Percentiles rank a stretch among this genome's conserved stretches.
Conservation (phyloP, 2,888 invertebrate genomes). For the Frankliniella intonsa region DNA sequence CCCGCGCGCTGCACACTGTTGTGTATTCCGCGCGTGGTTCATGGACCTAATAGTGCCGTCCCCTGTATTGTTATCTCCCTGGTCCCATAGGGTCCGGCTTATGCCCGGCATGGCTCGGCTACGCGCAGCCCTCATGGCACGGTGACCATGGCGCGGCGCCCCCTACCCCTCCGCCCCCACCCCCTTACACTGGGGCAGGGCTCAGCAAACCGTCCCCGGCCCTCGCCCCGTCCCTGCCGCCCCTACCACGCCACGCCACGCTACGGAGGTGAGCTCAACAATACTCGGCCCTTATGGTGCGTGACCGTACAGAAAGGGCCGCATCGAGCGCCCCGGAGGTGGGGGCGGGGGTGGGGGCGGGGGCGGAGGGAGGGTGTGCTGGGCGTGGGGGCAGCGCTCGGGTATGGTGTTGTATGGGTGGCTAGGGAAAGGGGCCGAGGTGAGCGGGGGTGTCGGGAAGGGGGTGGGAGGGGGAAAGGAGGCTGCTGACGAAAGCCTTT, state of each 20-base stretch:
- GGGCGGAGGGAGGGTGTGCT: not conserved
- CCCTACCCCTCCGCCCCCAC: not conserved
- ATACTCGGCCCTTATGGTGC: conserved; percentile 26
- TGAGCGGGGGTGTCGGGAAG: not conserved
- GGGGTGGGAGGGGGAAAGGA: not conserved
- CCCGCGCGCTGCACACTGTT: not conserved
- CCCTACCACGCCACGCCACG: not conserved
- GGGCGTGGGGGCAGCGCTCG: not conserved
- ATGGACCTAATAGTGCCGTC: conserved; percentile 18
- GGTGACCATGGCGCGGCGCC: not conserved
- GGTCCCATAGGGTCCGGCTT: not conserved
- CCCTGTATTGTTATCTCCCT: conserved; percentile 16
- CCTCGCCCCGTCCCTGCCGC: no score
- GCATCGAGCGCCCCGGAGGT: not conserved
- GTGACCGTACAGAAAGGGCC: conserved; percentile 18
- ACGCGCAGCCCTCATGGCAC: not conserved
- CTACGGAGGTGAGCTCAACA: conserved; percentile 8
- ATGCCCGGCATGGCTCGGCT: not conserved
- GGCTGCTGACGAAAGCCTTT: not conserved
- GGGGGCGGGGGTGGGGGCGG: not conserved
- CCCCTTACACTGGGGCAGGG: not conserved
- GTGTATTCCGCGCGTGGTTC: conserved; percentile 13
- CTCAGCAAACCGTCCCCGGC: not conserved
- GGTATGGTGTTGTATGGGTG: not conserved
- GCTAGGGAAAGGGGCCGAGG: not conserved